Evolutionary conservation across 2,888 invertebrate genomes (phyloP).

Genomic region (Microplitis manilae): DNA sequence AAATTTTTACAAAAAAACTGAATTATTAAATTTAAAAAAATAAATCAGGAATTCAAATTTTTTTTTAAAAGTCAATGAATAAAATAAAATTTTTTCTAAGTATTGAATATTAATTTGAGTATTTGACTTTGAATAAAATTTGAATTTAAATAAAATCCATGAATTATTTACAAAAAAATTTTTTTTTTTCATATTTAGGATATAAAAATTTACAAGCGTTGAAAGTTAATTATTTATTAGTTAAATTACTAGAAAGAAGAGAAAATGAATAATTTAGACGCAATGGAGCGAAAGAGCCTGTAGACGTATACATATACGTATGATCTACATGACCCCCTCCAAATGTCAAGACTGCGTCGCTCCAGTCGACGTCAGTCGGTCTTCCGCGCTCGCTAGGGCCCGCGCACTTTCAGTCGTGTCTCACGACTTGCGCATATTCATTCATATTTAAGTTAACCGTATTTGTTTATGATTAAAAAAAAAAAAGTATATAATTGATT

Average conservation of each 20-base stretch:
- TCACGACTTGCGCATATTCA: neutral
- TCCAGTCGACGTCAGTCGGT: neutral
- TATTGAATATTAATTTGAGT: no score
- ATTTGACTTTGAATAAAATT: no score
- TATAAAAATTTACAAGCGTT: neutral
- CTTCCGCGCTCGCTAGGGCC: constrained; percentile 11
- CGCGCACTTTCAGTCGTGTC: constrained; percentile 34
- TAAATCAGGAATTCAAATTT: no score
- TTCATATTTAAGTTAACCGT: neutral
- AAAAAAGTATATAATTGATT: neutral
- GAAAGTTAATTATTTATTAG: constrained; percentile 1
- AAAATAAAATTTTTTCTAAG: no score
- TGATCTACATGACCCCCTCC: neutral
- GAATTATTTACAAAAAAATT: no score
- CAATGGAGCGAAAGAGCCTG: neutral
- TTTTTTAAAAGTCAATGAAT: no score
- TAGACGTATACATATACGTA: neutral
- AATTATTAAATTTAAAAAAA: no score
- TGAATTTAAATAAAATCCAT: no score
- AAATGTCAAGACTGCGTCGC: neutral
- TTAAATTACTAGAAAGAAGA: neutral
- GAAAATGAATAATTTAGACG: neutral
- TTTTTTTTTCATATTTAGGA: neutral
- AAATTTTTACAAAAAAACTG: no score
- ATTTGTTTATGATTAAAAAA: no score